Conservation (phyloP, 1,140 invertebrate genomes). For the Calycopis cecrops region DNA sequence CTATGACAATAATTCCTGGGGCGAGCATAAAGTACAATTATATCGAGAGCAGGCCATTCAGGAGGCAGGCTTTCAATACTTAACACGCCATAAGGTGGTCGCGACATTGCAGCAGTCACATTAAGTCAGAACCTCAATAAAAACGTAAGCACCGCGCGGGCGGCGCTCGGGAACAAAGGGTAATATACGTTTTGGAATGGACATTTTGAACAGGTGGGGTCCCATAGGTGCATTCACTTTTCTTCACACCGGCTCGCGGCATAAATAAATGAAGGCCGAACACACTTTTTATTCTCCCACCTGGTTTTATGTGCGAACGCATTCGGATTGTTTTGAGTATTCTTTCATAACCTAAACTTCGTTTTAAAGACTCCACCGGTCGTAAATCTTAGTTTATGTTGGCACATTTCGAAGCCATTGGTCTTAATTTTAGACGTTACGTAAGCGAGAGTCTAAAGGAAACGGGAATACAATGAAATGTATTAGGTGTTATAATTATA, state of each 20-base stretch:
- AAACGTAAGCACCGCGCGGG: conserved; percentile 39
- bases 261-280: conserved; percentile 55
- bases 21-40: conserved; percentile 4
- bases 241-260: conserved; percentile 31
- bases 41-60: not conserved
- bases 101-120: conserved; percentile 37
- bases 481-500: not conserved
- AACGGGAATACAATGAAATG: conserved; percentile 10
- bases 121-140: conserved; percentile 49
- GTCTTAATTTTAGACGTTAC: conserved; percentile 55
- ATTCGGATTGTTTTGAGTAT: conserved; percentile 51
- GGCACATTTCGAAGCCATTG: conserved; percentile 51
- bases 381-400: conserved; percentile 60
- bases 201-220: conserved; percentile 57
- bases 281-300: conserved; percentile 54
- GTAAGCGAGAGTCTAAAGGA: conserved; percentile 31
- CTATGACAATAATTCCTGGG: no score
- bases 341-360: conserved; percentile 61
- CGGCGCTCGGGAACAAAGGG: conserved; percentile 53
- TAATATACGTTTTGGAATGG: conserved; percentile 53
- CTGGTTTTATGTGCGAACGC: conserved; percentile 52
- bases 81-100: conserved; percentile 30
- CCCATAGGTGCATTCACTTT: conserved; percentile 47
- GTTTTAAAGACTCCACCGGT: conserved; percentile 51
- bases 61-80: conserved; percentile 14